These are phyloP conservation scores for Myotis brandtii DNA, from an alignment of 2,113 vertebrate genomes.

Conservation along the genomic window DNA sequence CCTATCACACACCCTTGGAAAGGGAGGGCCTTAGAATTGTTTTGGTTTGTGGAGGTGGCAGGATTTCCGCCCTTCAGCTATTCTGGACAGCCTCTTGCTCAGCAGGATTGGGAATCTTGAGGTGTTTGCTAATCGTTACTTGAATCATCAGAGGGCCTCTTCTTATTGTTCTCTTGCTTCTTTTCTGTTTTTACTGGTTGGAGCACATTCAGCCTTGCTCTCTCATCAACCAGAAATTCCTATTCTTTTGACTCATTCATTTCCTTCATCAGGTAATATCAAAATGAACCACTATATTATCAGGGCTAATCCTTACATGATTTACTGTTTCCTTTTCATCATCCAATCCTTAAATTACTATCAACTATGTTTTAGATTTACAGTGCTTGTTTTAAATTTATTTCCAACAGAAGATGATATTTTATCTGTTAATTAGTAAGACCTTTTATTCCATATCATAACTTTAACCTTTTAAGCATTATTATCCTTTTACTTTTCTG, in stretches of 20 bases:
- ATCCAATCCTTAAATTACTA: background rate
- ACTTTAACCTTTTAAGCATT: background rate
- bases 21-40: background rate
- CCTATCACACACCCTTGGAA: background rate
- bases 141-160: constrained; percentile 60
- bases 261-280: constrained; percentile 58
- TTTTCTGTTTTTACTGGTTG: constrained; percentile 39
- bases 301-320: background rate
- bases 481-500: background rate
- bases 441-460: background rate
- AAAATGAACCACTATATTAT: constrained; percentile 35
- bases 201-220: constrained; percentile 51
- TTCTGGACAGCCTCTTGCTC: background rate
- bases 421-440: constrained; percentile 15
- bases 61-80: background rate
- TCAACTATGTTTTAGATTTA: constrained; percentile 1
- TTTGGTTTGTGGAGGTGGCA: background rate
- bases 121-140: constrained; percentile 5
- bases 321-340: constrained; percentile 52
- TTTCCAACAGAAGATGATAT: background rate
- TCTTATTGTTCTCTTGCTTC: background rate
- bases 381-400: background rate
- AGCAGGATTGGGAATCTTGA: background rate
- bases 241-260: constrained; percentile 61
- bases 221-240: constrained; percentile 59